Evolutionary conservation across 2,888 invertebrate species (phyloP).

Genomic region (Diabrotica balteata): DNA sequence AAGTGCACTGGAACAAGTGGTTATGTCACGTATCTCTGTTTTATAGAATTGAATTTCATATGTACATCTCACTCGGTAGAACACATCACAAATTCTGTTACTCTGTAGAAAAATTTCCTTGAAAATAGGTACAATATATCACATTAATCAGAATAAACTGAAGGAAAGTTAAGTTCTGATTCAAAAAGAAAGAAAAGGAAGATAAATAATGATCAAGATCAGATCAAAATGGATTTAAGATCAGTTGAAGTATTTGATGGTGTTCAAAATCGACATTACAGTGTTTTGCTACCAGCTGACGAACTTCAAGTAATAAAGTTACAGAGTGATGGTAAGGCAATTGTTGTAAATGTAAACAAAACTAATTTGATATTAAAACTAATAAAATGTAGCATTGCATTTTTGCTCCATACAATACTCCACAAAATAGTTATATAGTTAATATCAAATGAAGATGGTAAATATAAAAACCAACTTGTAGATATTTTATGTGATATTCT

Average conservation of each 20-base stretch:
- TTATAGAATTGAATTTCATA: too few relatives aligned
- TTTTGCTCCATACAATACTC: too few relatives aligned
- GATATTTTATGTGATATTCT: too few relatives aligned
- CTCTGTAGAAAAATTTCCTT: too few relatives aligned
- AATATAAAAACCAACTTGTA: too few relatives aligned
- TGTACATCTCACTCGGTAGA: too few relatives aligned
- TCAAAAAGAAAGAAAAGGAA: constrained; percentile 22
- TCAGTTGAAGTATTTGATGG: constrained; percentile 27
- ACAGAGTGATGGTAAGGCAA: constrained; percentile 6
- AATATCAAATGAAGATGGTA: too few relatives aligned
- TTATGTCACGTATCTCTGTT: too few relatives aligned
- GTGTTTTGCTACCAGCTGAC: constrained; percentile 20
- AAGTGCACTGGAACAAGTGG: too few relatives aligned
- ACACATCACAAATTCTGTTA: too few relatives aligned
- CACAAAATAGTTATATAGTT: too few relatives aligned
- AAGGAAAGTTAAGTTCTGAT: constrained; percentile 11
- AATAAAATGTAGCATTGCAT: neutral
- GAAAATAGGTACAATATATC: neutral
- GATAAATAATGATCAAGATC: constrained; percentile 32
- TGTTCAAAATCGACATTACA: constrained; percentile 17
- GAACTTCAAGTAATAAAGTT: neutral
- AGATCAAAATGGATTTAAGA: constrained; percentile 25
- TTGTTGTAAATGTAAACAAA: too few relatives aligned
- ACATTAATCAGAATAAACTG: constrained; percentile 17
- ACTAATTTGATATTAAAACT: neutral